Evolutionary conservation across 92 coral and sea anemone genomes (phyloP).

Genomic region (Zoanthus gigantus): DNA sequence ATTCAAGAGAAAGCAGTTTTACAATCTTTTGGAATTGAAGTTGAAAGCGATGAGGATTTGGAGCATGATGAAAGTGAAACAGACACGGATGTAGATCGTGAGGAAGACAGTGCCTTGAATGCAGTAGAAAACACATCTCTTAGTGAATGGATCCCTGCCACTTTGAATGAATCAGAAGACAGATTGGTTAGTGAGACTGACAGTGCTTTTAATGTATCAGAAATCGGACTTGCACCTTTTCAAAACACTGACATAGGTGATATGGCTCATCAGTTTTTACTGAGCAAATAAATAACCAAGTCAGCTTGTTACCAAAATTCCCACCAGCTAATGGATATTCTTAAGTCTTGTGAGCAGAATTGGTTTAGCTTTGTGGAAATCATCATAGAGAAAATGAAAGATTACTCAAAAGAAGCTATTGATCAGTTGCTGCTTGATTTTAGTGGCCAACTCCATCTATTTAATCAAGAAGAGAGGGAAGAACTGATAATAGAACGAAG

Average conservation of each 20-base stretch:
- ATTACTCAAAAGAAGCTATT: conserved; percentile 42
- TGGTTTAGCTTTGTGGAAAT: conserved; percentile 58
- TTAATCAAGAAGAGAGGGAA: conserved; percentile 55
- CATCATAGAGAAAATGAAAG: conserved; percentile 30
- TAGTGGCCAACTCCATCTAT: conserved; percentile 59
- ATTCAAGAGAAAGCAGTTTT: conserved; percentile 48
- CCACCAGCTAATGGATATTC: conserved; percentile 47
- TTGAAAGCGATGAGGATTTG: conserved; percentile 38
- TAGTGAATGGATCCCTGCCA: neutral
- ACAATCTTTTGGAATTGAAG: conserved; percentile 41
- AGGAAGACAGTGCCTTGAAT: neutral
- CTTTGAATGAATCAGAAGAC: neutral
- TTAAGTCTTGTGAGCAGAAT: conserved; percentile 48
- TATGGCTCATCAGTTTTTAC: conserved; percentile 48
- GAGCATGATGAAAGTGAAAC: conserved; percentile 45
- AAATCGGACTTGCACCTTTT: too few species aligned
- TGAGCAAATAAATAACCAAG: conserved; percentile 48
- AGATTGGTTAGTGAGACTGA: too few species aligned
- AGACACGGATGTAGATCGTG: conserved; percentile 13
- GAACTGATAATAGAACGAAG: conserved; percentile 60
- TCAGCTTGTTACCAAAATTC: conserved; percentile 44
- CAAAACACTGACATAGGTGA: neutral
- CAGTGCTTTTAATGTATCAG: too few species aligned
- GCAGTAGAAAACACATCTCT: neutral
- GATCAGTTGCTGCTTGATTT: conserved; percentile 64